Conservation (phyloP, 2,113 vertebrate species). For the Spilogale gracilis region DNA sequence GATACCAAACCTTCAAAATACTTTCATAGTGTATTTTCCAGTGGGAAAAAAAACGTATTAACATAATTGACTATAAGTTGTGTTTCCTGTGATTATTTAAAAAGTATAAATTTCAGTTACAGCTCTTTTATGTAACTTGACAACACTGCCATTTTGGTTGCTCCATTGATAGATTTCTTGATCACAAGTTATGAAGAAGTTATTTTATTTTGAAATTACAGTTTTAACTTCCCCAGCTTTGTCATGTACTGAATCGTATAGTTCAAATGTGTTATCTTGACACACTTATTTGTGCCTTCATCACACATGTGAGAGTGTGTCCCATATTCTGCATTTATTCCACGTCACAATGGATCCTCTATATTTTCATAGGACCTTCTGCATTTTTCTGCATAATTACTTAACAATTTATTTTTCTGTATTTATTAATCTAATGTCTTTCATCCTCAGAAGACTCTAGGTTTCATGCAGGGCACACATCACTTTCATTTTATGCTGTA, state of each 20-base stretch:
- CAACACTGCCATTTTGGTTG: background rate
- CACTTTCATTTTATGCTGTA: background rate
- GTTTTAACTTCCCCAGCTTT: background rate
- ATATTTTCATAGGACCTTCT: background rate
- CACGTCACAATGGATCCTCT: background rate
- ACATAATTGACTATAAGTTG: background rate
- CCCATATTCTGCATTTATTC: background rate
- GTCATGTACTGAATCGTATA: background rate
- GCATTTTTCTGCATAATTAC: background rate
- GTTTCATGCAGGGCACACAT: background rate
- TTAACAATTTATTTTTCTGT: background rate
- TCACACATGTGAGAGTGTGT: background rate
- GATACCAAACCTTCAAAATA: slow-evolving; percentile 65
- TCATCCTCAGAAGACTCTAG: background rate
- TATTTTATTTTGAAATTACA: slow-evolving; percentile 22
- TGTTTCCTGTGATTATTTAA: background rate
- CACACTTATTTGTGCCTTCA: background rate
- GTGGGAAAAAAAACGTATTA: slow-evolving; percentile 42
- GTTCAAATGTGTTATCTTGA: background rate
- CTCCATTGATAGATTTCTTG: background rate
- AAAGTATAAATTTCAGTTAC: slow-evolving; percentile 3
- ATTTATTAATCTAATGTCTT: background rate
- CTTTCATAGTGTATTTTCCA: slow-evolving; percentile 63
- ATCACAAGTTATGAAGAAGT: background rate
- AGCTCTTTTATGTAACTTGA: slow-evolving; percentile 29